A percentile compares a stretch with the other conserved stretches of the same genome.
These are phyloP conservation scores for Pelodiscus sinensis DNA, from an alignment of 2,113 vertebrate species.

Conservation along the genomic window DNA sequence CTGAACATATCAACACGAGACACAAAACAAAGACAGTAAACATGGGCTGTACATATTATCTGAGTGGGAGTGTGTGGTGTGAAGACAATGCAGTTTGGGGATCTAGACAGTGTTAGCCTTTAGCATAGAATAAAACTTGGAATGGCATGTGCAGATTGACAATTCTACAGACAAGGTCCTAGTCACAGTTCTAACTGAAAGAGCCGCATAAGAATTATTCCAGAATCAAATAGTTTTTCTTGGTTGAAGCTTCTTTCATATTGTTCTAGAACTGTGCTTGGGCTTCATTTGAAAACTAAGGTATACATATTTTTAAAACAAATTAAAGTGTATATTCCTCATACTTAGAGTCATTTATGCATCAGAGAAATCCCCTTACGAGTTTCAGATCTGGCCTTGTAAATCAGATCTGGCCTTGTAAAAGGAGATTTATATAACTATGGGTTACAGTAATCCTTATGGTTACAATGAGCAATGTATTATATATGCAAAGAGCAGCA, in stretches of 20 bases:
- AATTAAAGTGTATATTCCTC: neutral
- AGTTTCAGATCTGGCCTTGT: neutral
- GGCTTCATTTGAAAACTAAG: neutral
- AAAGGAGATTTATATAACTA: neutral
- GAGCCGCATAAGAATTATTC: neutral
- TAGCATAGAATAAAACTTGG: neutral
- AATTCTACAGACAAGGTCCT: fast-evolving
- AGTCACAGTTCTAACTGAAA: neutral
- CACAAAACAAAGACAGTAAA: fast-evolving
- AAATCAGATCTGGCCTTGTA: neutral
- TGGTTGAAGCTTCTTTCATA: neutral
- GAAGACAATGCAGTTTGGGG: fast-evolving
- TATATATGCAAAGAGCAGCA: neutral
- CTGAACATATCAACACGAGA: neutral
- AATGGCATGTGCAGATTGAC: fast-evolving
- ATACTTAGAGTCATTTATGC: neutral
- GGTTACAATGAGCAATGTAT: neutral
- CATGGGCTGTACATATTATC: fast-evolving
- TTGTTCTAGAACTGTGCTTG: neutral
- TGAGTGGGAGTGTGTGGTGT: fast-evolving
- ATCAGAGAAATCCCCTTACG: neutral
- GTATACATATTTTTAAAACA: neutral
- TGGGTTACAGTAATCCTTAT: neutral
- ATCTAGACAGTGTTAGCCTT: neutral
- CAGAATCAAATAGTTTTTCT: neutral